Percentiles rank a stretch among this genome's conserved stretches.
Conservation (phyloP, 1,140 invertebrate genomes). For the Papilio aristodemus region DNA sequence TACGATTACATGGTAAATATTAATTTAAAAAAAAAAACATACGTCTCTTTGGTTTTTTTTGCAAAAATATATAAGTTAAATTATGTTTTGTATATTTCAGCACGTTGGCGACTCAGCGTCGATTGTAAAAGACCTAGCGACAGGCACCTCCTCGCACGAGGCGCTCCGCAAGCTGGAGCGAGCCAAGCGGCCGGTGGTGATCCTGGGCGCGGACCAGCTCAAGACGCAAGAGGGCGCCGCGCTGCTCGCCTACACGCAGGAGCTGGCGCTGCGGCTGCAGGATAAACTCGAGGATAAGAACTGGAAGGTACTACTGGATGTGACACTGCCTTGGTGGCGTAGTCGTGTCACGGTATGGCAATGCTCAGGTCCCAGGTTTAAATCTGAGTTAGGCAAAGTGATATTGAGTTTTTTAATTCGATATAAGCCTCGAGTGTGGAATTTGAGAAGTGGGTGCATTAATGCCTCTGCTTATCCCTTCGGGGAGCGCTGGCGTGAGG, state of each 20-base stretch:
- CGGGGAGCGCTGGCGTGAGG: too few relatives aligned
- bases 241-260: conserved; percentile 88
- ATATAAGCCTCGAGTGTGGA: too few relatives aligned
- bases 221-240: conserved; percentile 89
- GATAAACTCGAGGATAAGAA: conserved; percentile 73
- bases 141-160: conserved; percentile 86
- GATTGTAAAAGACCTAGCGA: conserved; percentile 86
- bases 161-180: conserved; percentile 87
- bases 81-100: conserved; percentile 62
- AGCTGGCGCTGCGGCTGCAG: conserved; percentile 82
- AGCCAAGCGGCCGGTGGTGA: conserved; percentile 94
- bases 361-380: too few relatives aligned
- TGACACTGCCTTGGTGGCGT: too few relatives aligned
- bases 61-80: too few relatives aligned
- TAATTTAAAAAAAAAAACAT: neutral
- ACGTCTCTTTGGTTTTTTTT: too few relatives aligned
- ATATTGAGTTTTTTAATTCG: too few relatives aligned
- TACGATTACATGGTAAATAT: conserved; percentile 93
- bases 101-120: conserved; percentile 91
- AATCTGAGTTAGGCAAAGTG: too few relatives aligned
- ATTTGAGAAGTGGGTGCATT: too few relatives aligned
- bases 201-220: conserved; percentile 93
- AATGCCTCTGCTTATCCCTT: too few relatives aligned
- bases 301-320: conserved; percentile 60
- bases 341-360: too few relatives aligned